A percentile compares a stretch with the other conserved stretches of the same genome.
Evolutionary conservation across 2,797 vertebrate species (phyloP).

Genomic region (Cyprinella venusta): DNA sequence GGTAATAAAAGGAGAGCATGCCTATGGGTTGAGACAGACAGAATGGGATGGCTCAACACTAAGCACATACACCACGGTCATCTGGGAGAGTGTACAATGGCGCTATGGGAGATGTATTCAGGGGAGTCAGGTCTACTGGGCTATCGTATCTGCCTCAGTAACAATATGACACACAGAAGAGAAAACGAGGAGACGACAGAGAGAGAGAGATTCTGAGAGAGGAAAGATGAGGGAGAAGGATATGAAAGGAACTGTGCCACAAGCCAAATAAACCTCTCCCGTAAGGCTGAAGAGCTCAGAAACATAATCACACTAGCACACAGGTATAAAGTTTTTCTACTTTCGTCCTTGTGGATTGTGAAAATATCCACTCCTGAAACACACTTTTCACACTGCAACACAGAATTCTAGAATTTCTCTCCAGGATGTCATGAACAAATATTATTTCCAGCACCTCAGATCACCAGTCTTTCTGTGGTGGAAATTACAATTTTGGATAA

Average conservation of each 20-base stretch:
- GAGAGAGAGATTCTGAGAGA: constrained; percentile 12
- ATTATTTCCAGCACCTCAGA: neutral
- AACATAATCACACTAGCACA: neutral
- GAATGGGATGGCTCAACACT: constrained; percentile 46
- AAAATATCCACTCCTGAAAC: neutral
- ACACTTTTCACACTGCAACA: neutral
- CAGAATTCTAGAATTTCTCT: neutral
- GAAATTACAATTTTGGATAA: neutral
- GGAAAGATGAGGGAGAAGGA: constrained; percentile 1
- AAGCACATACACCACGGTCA: constrained; percentile 38
- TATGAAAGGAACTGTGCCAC: constrained; percentile 23
- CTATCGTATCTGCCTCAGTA: constrained; percentile 35
- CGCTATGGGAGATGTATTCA: constrained; percentile 53
- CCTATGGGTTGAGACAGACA: constrained; percentile 37
- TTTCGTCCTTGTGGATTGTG: neutral
- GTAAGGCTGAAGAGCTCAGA: neutral
- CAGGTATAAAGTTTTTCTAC: neutral
- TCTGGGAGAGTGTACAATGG: constrained; percentile 58
- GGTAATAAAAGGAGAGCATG: constrained; percentile 37
- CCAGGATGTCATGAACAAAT: neutral
- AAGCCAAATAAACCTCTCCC: constrained; percentile 16
- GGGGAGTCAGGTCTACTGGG: constrained; percentile 37
- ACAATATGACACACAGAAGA: constrained; percentile 3
- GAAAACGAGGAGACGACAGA: constrained; percentile 6
- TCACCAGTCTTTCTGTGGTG: neutral